Evolutionary conservation across 2,797 vertebrate species (phyloP), one percentile per base, ranked within the genome.

Genomic region (Catostomus latipinnis): DNA sequence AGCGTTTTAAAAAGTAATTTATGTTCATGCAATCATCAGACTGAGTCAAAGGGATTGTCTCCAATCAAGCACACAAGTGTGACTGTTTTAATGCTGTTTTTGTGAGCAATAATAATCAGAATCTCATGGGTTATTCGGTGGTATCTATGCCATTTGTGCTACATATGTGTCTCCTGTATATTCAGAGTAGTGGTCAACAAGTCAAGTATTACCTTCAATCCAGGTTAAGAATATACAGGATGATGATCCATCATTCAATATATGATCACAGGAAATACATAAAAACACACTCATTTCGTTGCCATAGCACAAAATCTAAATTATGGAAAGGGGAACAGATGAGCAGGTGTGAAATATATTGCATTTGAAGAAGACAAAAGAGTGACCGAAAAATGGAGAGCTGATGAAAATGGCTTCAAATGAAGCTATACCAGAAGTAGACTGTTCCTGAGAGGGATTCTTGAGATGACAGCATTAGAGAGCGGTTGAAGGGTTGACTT

Each of bases 91-190:
- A 12, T 16, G 57, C 8, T 0, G 5, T 18, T 58, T 49, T n/a
- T 76, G 43, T 49, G 49, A 34, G 53, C 52, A 14, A 65, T 14
- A n/a, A 8, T 9, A 76, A 57, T 66, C 74, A 66, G 13, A 66
- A 45, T 8, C 50, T 1, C 49, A 63, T 11, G 22, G n/a, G 8
- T 34, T 18, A 49, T 16, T 71, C 34, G 45, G 9, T 12, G 57
- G 5, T 14, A 71, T 16, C 1, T 10, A n/a, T 57, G 34, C 22
- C 6, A 56, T 48, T 16, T 57, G 53, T 57, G 43, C 9, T 49
- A 57, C 6, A 7, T 57, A 6, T 13, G 13, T 57, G 22, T 22
- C 22, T 3, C 22, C 54, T 14, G 14, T 16, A 57, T 57, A n/a
- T 6, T 16, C n/a, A 57, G 8, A 50, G 49, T 1, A 50, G 49